Conservation (phyloP, 1,140 invertebrate genomes). For the Ruditapes philippinarum region DNA sequence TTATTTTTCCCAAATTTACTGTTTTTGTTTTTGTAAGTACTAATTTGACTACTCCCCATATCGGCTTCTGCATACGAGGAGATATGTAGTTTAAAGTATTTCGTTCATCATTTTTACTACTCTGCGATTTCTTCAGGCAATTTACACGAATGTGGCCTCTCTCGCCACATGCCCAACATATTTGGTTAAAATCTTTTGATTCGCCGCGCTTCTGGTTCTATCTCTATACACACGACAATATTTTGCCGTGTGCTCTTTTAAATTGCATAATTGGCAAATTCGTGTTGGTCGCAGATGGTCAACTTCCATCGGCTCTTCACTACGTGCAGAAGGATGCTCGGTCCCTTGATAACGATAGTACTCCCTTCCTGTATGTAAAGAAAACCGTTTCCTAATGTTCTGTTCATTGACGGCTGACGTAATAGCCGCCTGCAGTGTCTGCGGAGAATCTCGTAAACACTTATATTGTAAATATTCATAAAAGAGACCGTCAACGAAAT, state of each 20-base stretch:
- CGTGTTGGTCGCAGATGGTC: slow-evolving; percentile 23
- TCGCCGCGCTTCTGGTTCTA: neutral
- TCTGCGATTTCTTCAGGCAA: too few relatives aligned
- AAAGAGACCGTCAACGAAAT: neutral
- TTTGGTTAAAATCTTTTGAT: too few relatives aligned
- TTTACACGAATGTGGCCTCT: neutral
- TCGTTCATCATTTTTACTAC: too few relatives aligned
- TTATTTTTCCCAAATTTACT: neutral
- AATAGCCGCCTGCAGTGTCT: neutral
- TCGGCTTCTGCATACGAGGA: too few relatives aligned
- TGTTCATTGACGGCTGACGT: neutral
- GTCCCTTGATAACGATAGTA: neutral
- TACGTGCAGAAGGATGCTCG: too few relatives aligned
- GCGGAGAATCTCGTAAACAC: neutral
- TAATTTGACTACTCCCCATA: neutral
- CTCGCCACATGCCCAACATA: neutral
- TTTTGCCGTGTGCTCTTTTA: neutral
- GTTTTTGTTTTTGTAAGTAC: neutral
- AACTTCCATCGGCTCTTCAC: slow-evolving; percentile 31
- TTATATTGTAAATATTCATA: neutral
- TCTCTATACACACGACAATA: neutral
- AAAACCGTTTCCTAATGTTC: neutral
- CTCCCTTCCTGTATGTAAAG: neutral
- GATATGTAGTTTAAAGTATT: slow-evolving; percentile 3
- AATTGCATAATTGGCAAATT: neutral